Evolutionary conservation across 30 jellyfish, hydroid and myxozoan genomes (phyloP).

Genomic region (Hydra vulgaris): DNA sequence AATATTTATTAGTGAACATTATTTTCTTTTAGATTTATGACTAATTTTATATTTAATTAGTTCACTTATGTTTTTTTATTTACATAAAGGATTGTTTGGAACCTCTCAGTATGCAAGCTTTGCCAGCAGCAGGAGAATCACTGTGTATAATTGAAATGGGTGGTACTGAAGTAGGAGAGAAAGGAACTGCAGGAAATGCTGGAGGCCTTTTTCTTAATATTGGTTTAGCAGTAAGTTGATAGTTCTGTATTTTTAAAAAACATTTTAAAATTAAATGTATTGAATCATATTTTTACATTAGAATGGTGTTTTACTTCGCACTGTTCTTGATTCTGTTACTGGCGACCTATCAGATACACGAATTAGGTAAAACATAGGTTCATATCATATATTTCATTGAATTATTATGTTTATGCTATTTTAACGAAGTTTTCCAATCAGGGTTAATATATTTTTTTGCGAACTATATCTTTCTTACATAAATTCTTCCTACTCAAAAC

Average conservation of each 20-base stretch:
- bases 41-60: not conserved
- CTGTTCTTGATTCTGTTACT: constrained; percentile 91
- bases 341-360: constrained; percentile 99
- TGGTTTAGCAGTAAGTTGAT: constrained; percentile 60
- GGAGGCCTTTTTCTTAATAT: constrained; percentile 83
- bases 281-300: not conserved
- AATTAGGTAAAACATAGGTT: constrained; percentile 47
- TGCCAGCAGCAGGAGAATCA: constrained; percentile 97
- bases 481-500: too few relatives aligned
- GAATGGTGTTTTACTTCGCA: constrained; percentile 95
- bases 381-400: too few relatives aligned
- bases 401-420: too few relatives aligned
- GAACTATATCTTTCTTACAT: too few relatives aligned
- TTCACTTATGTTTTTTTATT: too few relatives aligned
- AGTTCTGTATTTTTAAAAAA: not conserved
- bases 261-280: not conserved
- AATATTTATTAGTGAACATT: too few relatives aligned
- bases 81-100: constrained; percentile 84
- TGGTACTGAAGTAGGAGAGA: constrained; percentile 74
- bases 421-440: too few relatives aligned
- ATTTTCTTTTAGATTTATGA: not conserved
- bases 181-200: constrained; percentile 38
- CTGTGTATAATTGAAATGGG: constrained; percentile 98
- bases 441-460: too few relatives aligned
- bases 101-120: constrained; percentile 99